Evolutionary conservation across 2,113 vertebrate genomes (phyloP).

Genomic region (Excalfactoria chinensis): DNA sequence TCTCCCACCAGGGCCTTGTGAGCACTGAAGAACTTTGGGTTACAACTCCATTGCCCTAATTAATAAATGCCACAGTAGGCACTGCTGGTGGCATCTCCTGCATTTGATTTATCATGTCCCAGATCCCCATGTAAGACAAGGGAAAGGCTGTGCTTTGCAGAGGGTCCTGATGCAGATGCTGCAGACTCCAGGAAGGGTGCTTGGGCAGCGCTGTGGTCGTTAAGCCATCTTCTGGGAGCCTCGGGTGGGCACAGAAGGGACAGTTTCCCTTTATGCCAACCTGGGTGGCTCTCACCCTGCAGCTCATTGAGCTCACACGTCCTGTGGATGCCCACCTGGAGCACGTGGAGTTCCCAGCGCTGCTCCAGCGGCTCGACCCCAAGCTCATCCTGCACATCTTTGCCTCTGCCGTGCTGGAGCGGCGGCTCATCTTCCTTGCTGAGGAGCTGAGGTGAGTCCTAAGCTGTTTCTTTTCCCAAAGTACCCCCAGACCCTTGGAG

Average conservation of each 20-base stretch:
- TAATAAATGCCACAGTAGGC: background rate
- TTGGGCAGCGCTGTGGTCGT: background rate
- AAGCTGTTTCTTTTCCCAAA: background rate
- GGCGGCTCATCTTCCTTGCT: conserved; percentile 91
- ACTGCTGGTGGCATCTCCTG: background rate
- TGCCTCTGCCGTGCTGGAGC: conserved; percentile 86
- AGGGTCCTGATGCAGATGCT: background rate
- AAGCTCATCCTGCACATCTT: conserved; percentile 90
- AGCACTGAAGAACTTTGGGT: background rate
- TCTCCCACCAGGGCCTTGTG: background rate
- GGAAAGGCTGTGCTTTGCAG: background rate
- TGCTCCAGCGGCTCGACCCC: conserved; percentile 84
- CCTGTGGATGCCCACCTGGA: conserved; percentile 93
- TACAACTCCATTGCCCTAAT: background rate
- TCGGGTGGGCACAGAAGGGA: accelerated
- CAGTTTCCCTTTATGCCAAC: accelerated
- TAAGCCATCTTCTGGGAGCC: background rate
- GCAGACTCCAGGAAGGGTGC: background rate
- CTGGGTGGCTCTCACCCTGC: background rate
- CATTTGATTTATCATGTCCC: accelerated
- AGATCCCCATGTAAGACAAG: background rate
- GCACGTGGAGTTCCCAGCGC: conserved; percentile 89
- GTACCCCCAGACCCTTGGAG: background rate
- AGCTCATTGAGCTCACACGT: conserved; percentile 91
- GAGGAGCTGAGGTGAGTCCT: conserved; percentile 88